A percentile compares a stretch with the other conserved stretches of the same genome.
Evolutionary conservation across 2,888 invertebrate genomes (phyloP).

Genomic region (Synergus itoensis): DNA sequence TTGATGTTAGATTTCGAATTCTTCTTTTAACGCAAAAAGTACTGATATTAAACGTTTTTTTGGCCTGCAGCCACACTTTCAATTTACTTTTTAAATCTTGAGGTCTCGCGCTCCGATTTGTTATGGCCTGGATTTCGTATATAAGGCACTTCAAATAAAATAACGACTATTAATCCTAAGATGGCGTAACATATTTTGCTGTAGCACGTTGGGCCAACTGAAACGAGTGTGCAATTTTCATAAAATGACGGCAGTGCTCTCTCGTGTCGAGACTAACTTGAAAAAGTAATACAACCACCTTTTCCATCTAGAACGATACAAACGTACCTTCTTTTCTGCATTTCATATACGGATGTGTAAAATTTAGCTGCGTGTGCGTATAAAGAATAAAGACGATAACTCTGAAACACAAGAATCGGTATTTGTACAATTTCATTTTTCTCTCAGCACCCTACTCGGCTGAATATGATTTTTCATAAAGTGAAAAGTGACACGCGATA

Average conservation of each 20-base stretch:
- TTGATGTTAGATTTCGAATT: no score
- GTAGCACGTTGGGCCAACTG: conserved; percentile 61
- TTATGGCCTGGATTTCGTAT: no score
- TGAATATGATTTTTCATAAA: conserved; percentile 41
- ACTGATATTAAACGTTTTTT: no score
- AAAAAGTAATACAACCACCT: conserved; percentile 64
- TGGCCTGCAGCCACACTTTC: background rate
- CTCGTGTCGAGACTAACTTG: conserved; percentile 56
- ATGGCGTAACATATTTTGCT: conserved; percentile 66
- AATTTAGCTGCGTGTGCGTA: background rate
- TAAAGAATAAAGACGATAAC: conserved; percentile 31
- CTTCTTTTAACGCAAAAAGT: no score
- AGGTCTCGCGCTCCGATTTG: background rate
- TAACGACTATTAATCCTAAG: conserved; percentile 69
- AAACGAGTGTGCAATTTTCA: conserved; percentile 71
- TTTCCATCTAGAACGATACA: conserved; percentile 43
- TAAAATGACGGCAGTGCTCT: conserved; percentile 66
- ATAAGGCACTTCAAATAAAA: conserved; percentile 63
- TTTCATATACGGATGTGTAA: conserved; percentile 1
- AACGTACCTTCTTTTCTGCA: conserved; percentile 39
- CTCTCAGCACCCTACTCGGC: background rate
- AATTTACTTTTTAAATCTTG: background rate
- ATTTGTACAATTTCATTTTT: conserved; percentile 21
- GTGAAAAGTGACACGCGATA: conserved; percentile 38
- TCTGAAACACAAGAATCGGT: background rate